phyloP scores from a whole-genome alignment of 1,140 invertebrate genomes.

The Trichonephila clavipes region DNA sequence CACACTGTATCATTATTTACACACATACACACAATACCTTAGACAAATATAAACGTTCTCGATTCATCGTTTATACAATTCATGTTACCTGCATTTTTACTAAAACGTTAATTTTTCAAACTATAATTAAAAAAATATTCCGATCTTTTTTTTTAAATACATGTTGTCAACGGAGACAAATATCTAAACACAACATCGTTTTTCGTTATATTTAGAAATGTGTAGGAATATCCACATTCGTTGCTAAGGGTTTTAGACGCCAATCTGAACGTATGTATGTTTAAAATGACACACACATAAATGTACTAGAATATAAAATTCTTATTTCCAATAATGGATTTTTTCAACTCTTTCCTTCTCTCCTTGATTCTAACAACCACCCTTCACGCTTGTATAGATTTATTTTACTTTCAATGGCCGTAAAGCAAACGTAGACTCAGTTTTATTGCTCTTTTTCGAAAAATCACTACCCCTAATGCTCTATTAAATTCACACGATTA shows the following conservation, averaged over 20 bases:
- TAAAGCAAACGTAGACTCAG: background rate
- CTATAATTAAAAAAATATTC: no score
- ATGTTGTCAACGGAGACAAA: constrained; percentile 29
- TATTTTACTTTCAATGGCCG: constrained; percentile 3
- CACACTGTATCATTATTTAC: no score
- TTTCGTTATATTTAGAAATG: background rate
- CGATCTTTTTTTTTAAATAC: background rate
- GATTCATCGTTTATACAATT: no score
- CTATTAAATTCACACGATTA: constrained; percentile 27
- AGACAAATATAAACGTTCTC: no score
- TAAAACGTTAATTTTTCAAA: no score
- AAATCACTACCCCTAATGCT: background rate
- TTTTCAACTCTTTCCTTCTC: background rate
- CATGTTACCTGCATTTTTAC: no score
- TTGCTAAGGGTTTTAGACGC: constrained; percentile 23
- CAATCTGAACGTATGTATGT: background rate
- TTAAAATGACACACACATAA: constrained; percentile 26
- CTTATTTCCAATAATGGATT: constrained; percentile 42
- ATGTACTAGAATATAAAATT: background rate
- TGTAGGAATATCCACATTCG: background rate
- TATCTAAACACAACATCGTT: background rate
- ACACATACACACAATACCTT: no score
- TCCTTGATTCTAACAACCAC: background rate
- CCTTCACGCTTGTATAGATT: background rate
- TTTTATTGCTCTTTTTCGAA: constrained; percentile 11